Base-by-base conservation (phyloP, 1,140 invertebrate species). In the Zaprionus africanus region DNA sequence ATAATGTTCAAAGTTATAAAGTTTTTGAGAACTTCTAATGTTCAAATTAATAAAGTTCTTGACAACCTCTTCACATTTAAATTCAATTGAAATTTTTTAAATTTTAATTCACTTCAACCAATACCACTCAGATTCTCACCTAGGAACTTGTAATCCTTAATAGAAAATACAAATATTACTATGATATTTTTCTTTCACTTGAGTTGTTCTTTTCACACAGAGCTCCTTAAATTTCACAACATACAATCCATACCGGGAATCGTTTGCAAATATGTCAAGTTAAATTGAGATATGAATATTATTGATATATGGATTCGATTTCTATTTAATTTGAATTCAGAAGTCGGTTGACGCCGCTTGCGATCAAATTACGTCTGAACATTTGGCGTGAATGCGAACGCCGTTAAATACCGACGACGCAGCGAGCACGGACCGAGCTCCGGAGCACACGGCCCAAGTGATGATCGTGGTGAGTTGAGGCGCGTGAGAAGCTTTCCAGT, bases 321-420 rank as follows among this genome's bases (percentile, higher is more conserved):
- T 53, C 49, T 36, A 41, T 62, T 17, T 43, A 49, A 70, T 41
- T 56, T 54, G 28, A 70, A 43, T 70, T 62, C n/a, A 54, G 49
- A 43, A 54, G 34, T 56, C 59, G 58, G 11, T 43, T 68, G 56
- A 9, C 22, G 31, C 26, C 22, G 31, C 19, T 70, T 36, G 59
- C 63, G 81, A 62, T 81, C 78, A 43, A 78, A 46, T 81, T 78
- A 81, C 68, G 65, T 85, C 78, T 85, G 82, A 85, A 59, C 68
- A 53, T 61, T 78, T 64, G 46, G 28, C 60, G 59, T 71, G 61
- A 59, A 24, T 56, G 78, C 82, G 78, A 60, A 46, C 38, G 58
- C 65, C 67, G 53, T 85, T 85, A 85, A 85, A 85, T 66, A 58
- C 53, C n/a, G 13, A 15, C 53, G 60, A 22, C 51, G 34, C 49